Conservation (phyloP, 2,888 invertebrate species). For the Mechanitis mazaeus region DNA sequence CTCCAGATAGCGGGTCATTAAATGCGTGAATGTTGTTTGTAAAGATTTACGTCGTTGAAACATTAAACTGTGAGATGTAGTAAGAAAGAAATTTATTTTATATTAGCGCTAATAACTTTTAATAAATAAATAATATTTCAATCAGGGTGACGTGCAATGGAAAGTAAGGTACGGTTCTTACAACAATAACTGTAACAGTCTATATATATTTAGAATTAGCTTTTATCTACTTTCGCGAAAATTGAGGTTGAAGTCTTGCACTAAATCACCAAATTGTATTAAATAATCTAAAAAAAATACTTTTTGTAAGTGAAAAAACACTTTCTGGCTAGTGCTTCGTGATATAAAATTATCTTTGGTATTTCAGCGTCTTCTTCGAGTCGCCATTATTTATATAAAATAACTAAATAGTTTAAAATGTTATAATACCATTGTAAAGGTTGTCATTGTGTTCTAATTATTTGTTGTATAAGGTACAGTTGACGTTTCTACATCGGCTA, state of each 20-base stretch:
- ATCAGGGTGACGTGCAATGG: no score
- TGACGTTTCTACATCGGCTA: no score
- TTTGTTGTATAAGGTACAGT: no score
- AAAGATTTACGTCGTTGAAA: conserved; percentile 22
- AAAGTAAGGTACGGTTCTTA: no score
- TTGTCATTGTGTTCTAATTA: no score
- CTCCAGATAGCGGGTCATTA: conserved; percentile 30
- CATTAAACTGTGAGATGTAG: conserved; percentile 24
- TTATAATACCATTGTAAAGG: background rate
- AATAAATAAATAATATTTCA: no score
- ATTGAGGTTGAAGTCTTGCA: conserved; percentile 56
- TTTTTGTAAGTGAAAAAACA: conserved; percentile 44
- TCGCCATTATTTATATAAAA: conserved; percentile 25
- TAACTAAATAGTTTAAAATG: background rate
- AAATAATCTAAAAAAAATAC: conserved; percentile 57
- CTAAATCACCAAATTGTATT: conserved; percentile 58
- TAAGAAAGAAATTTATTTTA: conserved; percentile 26
- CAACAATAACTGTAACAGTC: no score
- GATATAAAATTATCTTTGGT: conserved; percentile 48
- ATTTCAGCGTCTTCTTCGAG: conserved; percentile 37
- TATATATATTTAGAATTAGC: background rate
- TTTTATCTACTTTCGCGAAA: conserved; percentile 33
- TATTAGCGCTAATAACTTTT: conserved; percentile 1
- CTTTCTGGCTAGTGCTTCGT: conserved; percentile 68
- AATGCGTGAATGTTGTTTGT: conserved; percentile 30